Evolutionary conservation across 2,888 invertebrate species (phyloP).

Genomic region (Papilio gigon): DNA sequence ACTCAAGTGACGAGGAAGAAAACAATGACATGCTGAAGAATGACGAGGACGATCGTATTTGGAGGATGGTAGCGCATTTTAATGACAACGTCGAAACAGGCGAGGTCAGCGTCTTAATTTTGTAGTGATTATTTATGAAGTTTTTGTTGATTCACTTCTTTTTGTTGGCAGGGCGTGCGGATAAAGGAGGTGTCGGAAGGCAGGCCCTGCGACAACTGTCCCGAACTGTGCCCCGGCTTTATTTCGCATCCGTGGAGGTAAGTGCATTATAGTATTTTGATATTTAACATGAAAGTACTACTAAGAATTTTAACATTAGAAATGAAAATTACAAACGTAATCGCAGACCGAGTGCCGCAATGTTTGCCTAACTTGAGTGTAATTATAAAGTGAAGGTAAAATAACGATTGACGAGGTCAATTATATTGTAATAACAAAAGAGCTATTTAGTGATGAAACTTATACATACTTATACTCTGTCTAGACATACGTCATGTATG

Average conservation of each 20-base stretch:
- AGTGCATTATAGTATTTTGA: constrained; percentile 62
- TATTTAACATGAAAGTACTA: not conserved
- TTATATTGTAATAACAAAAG: not conserved
- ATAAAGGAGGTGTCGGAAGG: constrained; percentile 94
- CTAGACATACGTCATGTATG: not conserved
- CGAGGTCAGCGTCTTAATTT: constrained; percentile 39
- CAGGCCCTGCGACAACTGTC: constrained; percentile 92
- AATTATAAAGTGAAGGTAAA: constrained; percentile 22
- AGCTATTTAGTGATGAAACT: constrained; percentile 1
- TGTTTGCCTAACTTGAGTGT: not conserved
- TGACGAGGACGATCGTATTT: constrained; percentile 46
- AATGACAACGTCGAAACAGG: constrained; percentile 48
- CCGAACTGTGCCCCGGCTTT: constrained; percentile 91
- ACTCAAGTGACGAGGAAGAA: constrained; percentile 55
- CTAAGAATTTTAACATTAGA: not conserved
- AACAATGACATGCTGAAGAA: constrained; percentile 36
- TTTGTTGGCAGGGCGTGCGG: constrained; percentile 88
- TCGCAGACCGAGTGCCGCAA: not conserved
- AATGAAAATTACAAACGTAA: not conserved
- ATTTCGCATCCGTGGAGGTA: constrained; percentile 94
- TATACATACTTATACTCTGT: not conserved
- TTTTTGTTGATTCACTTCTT: constrained; percentile 20
- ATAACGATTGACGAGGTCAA: constrained; percentile 18
- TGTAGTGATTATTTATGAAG: constrained; percentile 40
- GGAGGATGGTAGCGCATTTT: constrained; percentile 52